Percentiles rank a stretch among this genome's conserved stretches.
These are phyloP conservation scores for Trinorchestia longiramus DNA, from an alignment of 1,140 invertebrate genomes.

Conservation along the genomic window DNA sequence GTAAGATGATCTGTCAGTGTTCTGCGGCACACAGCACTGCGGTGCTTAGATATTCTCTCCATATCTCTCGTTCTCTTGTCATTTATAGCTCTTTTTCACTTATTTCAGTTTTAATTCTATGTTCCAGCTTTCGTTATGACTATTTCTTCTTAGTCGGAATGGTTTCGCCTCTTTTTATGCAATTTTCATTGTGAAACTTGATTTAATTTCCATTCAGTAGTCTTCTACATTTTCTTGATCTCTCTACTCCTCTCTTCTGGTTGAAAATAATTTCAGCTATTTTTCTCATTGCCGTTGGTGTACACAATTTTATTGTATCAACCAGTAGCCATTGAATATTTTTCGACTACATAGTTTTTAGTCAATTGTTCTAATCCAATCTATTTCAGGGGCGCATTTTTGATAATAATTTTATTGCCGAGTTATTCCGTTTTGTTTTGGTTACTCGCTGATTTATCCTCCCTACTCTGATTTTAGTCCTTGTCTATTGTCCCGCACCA, in stretches of 20 bases:
- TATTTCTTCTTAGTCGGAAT: neutral
- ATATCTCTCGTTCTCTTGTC: neutral
- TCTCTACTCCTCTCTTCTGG: neutral
- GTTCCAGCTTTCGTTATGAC: neutral
- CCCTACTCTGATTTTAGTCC: neutral
- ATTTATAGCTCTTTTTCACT: neutral
- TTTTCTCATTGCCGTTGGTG: neutral
- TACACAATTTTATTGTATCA: neutral
- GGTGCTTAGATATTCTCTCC: neutral
- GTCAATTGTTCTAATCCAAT: slow-evolving; percentile 1
- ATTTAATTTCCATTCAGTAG: neutral
- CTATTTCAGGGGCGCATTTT: slow-evolving; percentile 26
- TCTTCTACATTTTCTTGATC: neutral
- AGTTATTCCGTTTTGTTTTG: neutral
- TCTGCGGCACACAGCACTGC: neutral
- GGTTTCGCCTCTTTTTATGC: neutral
- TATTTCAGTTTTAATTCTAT: neutral
- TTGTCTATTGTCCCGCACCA: neutral
- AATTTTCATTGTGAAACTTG: neutral
- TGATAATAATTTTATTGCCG: neutral
- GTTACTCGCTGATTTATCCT: slow-evolving; percentile 13
- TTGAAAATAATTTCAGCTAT: neutral
- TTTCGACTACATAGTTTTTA: neutral
- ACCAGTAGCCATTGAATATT: neutral
- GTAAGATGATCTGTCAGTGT: neutral